Evolutionary conservation across 1,140 invertebrate genomes (phyloP), one percentile per base, ranked within the genome.

Genomic region (Bombus sylvicola): DNA sequence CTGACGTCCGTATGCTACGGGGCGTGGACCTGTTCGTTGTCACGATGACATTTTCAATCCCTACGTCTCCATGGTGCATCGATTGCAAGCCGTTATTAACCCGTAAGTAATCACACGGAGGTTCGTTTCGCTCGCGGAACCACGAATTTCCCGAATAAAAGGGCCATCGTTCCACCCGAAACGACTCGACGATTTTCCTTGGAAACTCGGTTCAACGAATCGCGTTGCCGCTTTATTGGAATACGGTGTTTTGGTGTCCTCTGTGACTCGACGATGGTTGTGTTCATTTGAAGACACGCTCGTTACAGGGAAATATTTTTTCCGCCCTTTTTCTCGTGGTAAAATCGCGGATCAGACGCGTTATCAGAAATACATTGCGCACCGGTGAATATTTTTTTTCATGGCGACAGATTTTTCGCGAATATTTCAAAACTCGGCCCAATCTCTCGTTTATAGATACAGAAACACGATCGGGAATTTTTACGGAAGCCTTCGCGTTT

Each of bases 1-100:
- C 78, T 76, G 90, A 91, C 90, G 86, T 91, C 86, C 88, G 85
- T 88, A 89, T 91, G 90, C 86, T 71, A 71, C 53, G 69, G 90
- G 89, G 90, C 89, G 90, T 91, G 89, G 87, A 90, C 79, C 87
- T 78, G 79, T 80, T 88, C 84, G 74, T 64, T 75, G 59, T 66
- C 69, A 37, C 37, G 84, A 62, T 39, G 79, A 83, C 81, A 90
- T 85, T 86, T 87, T 87, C 87, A 82, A 84, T 78, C 73, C 39
- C 37, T 18, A 2, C 22, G 9, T 18, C 72, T 57, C 41, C 39
- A 73, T 31, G 22, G 34, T 28, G 31, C 66, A 41, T 68, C 62
- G 69, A 86, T 69, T 59, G 31, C 53, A 75, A 28, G 15, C 76
- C 66, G 39, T 81, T 73, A 83, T 87, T 86, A 89, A 89, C 68